Percentiles rank a stretch among this genome's conserved stretches.
Evolutionary conservation across 2,888 invertebrate species (phyloP).

Genomic region (Deroplatys truncata): DNA sequence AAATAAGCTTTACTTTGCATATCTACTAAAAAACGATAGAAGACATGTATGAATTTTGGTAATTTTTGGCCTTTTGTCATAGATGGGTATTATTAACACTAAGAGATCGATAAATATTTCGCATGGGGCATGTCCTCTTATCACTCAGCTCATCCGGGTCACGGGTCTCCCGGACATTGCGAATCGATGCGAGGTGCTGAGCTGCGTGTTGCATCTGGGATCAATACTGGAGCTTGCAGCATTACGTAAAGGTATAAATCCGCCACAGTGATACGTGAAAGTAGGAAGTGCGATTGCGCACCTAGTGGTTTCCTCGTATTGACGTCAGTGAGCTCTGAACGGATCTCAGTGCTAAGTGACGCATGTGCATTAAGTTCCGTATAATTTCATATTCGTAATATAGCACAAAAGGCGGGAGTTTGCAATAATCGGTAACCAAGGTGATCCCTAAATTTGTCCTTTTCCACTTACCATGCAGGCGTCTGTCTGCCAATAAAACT

Average conservation of each 20-base stretch:
- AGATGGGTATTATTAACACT: too few relatives aligned
- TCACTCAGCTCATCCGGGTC: too few relatives aligned
- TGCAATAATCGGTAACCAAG: neutral
- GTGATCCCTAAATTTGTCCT: neutral
- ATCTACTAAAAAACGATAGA: too few relatives aligned
- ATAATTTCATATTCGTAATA: neutral
- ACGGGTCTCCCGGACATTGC: too few relatives aligned
- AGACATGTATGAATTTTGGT: too few relatives aligned
- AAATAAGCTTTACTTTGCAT: too few relatives aligned
- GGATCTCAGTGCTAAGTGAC: neutral
- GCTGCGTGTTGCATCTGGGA: too few relatives aligned
- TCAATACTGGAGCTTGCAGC: too few relatives aligned
- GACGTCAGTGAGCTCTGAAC: neutral
- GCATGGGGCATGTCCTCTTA: too few relatives aligned
- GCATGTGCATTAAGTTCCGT: neutral
- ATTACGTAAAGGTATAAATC: neutral
- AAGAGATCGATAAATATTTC: too few relatives aligned
- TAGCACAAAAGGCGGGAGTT: neutral
- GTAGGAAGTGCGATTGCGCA: neutral
- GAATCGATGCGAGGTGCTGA: too few relatives aligned
- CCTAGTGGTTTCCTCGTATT: neutral
- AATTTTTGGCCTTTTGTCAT: too few relatives aligned
- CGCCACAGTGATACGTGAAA: neutral
- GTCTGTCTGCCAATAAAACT: neutral
- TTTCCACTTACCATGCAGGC: neutral